phyloP scores from a whole-genome alignment of 2,113 vertebrate species.

The Anolis carolinensis region DNA sequence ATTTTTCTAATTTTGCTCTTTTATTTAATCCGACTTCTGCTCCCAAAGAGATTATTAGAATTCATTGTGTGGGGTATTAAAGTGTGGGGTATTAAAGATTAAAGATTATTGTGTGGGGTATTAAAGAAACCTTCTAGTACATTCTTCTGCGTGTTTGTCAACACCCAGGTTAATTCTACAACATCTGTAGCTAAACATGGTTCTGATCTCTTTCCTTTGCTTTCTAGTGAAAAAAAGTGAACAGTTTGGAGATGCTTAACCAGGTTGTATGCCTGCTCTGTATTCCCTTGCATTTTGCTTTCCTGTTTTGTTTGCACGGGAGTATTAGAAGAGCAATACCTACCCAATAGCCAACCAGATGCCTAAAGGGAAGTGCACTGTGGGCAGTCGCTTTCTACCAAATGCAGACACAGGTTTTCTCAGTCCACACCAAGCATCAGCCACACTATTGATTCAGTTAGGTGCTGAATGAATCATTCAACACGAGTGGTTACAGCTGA shows the following conservation, averaged over 20 bases:
- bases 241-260: not conserved
- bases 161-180: not conserved
- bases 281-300: not conserved
- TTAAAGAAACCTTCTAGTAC: not conserved
- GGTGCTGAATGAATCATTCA: not conserved
- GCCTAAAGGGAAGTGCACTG: not conserved
- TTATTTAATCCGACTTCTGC: not conserved
- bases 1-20: not conserved
- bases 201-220: not conserved
- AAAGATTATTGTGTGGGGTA: not conserved
- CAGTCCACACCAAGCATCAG: not conserved
- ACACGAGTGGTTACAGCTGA: not conserved
- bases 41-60: not conserved
- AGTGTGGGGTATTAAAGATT: too few relatives aligned
- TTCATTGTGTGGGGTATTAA: not conserved
- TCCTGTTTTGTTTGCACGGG: not conserved
- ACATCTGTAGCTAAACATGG: not conserved
- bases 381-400: not conserved
- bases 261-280: not conserved
- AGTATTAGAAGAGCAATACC: not conserved
- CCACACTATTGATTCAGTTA: not conserved
- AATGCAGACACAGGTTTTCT: not conserved
- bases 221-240: not conserved
- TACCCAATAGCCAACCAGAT: not conserved
- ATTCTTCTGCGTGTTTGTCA: not conserved